Evolutionary conservation across 1,140 invertebrate genomes (phyloP).

Genomic region (Drosophila lini): DNA sequence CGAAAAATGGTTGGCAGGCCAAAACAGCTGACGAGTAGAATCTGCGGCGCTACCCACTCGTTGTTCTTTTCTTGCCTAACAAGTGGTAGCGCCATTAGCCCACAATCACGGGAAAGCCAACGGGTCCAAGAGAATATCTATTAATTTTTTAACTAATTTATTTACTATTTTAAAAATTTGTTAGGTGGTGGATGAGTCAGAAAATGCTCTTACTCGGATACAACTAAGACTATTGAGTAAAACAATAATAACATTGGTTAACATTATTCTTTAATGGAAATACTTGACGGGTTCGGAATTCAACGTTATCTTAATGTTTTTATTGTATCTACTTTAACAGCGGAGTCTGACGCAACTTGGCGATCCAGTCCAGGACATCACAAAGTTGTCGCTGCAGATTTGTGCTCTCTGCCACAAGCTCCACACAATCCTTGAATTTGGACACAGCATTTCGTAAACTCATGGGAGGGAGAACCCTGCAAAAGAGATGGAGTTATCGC

Average conservation of each 20-base stretch:
- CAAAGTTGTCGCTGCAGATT: slow-evolving; percentile 86
- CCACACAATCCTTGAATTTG: slow-evolving; percentile 87
- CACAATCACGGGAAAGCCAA: not conserved
- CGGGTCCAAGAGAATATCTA: not conserved
- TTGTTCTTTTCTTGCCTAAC: not conserved
- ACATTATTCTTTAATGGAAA: not conserved
- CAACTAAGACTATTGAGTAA: not conserved
- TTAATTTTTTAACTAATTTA: not conserved
- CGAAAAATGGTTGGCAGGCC: slow-evolving; percentile 38
- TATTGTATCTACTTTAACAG: slow-evolving; percentile 10
- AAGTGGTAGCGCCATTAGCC: slow-evolving; percentile 22
- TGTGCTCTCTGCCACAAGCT: slow-evolving; percentile 86
- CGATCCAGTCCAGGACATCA: slow-evolving; percentile 56
- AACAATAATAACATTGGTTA: not conserved
- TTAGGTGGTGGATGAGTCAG: too few species aligned
- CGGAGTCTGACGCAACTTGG: slow-evolving; percentile 29
- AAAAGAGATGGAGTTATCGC: not conserved
- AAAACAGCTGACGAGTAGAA: slow-evolving; percentile 43
- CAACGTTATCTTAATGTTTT: slow-evolving; percentile 49
- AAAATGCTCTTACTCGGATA: not conserved
- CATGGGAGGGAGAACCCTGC: slow-evolving; percentile 88
- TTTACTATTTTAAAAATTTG: not conserved
- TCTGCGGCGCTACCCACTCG: slow-evolving; percentile 19
- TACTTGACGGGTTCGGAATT: not conserved
- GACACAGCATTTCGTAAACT: slow-evolving; percentile 87